phyloP scores from a whole-genome alignment of 2,113 vertebrate species.

The Xerus inauris region DNA sequence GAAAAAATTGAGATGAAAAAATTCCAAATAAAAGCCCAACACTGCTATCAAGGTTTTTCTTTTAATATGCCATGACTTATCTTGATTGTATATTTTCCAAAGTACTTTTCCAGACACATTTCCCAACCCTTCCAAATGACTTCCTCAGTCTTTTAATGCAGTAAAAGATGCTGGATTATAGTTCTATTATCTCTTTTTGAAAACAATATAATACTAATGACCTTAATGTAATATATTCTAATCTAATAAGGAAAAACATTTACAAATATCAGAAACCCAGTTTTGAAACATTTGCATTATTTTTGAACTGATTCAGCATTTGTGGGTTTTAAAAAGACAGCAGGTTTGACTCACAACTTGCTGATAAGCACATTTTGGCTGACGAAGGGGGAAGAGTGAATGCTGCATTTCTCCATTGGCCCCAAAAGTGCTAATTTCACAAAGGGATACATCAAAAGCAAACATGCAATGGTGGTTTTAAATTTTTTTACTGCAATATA shows the following conservation, averaged over 20 bases:
- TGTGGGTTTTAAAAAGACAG: constrained; percentile 70
- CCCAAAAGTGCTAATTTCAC: constrained; percentile 85
- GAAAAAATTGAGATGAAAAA: constrained; percentile 65
- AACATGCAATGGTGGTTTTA: constrained; percentile 90
- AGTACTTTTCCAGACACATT: constrained; percentile 72
- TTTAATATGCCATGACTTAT: constrained; percentile 80
- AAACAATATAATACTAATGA: constrained; percentile 79
- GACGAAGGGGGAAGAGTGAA: constrained; percentile 56
- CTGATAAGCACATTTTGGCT: constrained; percentile 75
- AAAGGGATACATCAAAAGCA: constrained; percentile 89
- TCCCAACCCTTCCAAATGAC: constrained; percentile 74
- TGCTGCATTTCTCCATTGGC: constrained; percentile 83
- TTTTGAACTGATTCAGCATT: constrained; percentile 70
- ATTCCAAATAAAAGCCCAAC: constrained; percentile 76
- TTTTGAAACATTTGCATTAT: constrained; percentile 79
- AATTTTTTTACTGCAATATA: constrained; percentile 89
- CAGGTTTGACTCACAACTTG: constrained; percentile 73
- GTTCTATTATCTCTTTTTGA: constrained; percentile 69
- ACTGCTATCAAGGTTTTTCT: constrained; percentile 79
- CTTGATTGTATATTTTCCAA: constrained; percentile 78
- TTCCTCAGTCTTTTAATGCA: constrained; percentile 73
- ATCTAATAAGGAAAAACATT: constrained; percentile 76
- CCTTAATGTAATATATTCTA: constrained; percentile 71
- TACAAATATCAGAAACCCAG: constrained; percentile 81
- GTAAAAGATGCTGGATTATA: constrained; percentile 74